Conservation (phyloP, 2,797 vertebrate genomes). For the Takifugu ocellatus region DNA sequence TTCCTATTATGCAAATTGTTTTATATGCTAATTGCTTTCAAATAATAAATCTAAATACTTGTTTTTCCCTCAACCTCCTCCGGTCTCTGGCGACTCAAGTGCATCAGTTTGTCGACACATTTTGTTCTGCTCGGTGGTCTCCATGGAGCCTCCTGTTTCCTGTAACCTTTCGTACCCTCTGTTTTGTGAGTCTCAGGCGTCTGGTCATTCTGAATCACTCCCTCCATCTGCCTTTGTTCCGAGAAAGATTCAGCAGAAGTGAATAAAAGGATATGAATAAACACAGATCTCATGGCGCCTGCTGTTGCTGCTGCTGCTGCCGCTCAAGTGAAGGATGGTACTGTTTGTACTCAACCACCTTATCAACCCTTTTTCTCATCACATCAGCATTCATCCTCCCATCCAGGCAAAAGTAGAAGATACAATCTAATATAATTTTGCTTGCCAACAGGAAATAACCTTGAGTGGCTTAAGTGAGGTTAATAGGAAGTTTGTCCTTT, state of each 20-base stretch:
- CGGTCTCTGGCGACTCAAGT: slow-evolving; percentile 46
- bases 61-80: slow-evolving; percentile 43
- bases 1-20: no score
- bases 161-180: slow-evolving; percentile 70
- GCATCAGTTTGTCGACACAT: slow-evolving; percentile 70
- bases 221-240: slow-evolving; percentile 66
- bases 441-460: slow-evolving; percentile 40
- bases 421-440: slow-evolving; percentile 24
- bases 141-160: slow-evolving; percentile 66
- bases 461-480: slow-evolving; percentile 52
- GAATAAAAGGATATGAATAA: slow-evolving; percentile 65
- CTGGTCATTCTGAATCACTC: slow-evolving; percentile 71
- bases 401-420: slow-evolving; percentile 67
- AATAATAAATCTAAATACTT: slow-evolving; percentile 22
- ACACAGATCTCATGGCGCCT: slow-evolving; percentile 58
- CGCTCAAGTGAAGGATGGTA: slow-evolving; percentile 49
- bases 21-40: no score
- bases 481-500: slow-evolving; percentile 41
- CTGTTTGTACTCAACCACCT: slow-evolving; percentile 56
- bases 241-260: slow-evolving; percentile 47
- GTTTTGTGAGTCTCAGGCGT: slow-evolving; percentile 59
- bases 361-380: slow-evolving; percentile 45
- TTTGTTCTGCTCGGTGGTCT: slow-evolving; percentile 63
- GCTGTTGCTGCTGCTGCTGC: slow-evolving; percentile 25
- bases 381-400: slow-evolving; percentile 33